phyloP scores from a whole-genome alignment of 1,140 invertebrate genomes.

The Lepidurus packardi region DNA sequence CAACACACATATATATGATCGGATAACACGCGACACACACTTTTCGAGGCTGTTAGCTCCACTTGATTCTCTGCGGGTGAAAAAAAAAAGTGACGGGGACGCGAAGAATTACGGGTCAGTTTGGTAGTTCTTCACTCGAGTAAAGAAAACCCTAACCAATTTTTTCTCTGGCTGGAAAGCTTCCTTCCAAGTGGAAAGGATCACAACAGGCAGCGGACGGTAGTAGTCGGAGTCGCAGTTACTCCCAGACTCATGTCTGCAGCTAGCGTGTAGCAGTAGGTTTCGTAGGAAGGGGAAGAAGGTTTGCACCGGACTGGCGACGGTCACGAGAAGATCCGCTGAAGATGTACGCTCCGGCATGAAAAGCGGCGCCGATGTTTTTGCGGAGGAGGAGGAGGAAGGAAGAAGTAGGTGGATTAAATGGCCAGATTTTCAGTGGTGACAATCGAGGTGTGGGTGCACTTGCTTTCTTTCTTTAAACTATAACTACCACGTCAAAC shows the following conservation, averaged over 20 bases:
- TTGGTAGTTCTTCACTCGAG: too few relatives aligned
- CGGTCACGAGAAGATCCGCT: background rate
- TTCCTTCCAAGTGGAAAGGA: background rate
- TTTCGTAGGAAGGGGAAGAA: background rate
- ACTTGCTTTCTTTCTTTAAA: background rate
- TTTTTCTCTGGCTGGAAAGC: background rate
- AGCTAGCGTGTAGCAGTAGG: background rate
- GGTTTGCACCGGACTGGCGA: conserved; percentile 12
- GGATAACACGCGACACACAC: conserved; percentile 11
- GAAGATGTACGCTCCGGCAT: conserved; percentile 11
- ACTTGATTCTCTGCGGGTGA: background rate
- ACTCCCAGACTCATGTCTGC: background rate
- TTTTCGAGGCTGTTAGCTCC: background rate
- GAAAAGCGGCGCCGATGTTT: background rate
- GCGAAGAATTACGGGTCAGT: too few relatives aligned
- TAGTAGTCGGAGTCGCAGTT: background rate
- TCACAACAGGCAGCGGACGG: background rate
- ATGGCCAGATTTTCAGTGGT: background rate
- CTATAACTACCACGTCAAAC: background rate
- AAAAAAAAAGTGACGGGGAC: background rate
- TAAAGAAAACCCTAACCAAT: too few relatives aligned
- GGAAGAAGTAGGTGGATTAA: background rate
- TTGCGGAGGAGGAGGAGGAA: background rate
- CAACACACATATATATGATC: conserved; percentile 2
- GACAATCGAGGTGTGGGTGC: background rate